Conservation (phyloP, 2,113 vertebrate genomes). For the Mixornis gularis region DNA sequence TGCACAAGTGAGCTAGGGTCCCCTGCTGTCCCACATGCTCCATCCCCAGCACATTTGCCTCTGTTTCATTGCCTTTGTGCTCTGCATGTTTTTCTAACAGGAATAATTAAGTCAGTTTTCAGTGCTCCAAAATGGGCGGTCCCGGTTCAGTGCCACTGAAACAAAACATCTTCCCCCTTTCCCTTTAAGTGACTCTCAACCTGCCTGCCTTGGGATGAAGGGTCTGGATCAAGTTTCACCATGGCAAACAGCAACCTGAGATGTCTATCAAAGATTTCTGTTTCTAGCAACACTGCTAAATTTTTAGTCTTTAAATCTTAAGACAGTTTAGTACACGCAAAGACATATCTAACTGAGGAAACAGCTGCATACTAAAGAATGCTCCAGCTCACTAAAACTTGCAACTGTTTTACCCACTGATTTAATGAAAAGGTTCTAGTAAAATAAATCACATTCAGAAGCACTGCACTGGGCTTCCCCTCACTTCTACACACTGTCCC, state of each 20-base stretch:
- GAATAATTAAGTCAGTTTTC: background rate
- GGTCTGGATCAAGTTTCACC: background rate
- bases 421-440: background rate
- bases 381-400: background rate
- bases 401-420: background rate
- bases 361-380: background rate
- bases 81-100: background rate
- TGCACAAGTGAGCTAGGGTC: background rate
- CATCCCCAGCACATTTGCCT: background rate
- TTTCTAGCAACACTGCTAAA: background rate
- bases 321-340: background rate
- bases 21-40: rapidly evolving
- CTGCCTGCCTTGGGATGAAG: background rate
- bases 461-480: background rate
- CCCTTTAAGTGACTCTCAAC: background rate
- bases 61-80: background rate
- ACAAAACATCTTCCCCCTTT: background rate
- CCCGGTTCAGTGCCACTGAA: background rate
- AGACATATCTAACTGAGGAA: background rate
- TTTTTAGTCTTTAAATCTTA: background rate
- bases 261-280: background rate
- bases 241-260: background rate
- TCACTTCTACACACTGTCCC: background rate
- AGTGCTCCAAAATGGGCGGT: rapidly evolving
- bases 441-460: background rate